Conservation (phyloP, 2,797 vertebrate genomes). For the Diplodus sargus region DNA sequence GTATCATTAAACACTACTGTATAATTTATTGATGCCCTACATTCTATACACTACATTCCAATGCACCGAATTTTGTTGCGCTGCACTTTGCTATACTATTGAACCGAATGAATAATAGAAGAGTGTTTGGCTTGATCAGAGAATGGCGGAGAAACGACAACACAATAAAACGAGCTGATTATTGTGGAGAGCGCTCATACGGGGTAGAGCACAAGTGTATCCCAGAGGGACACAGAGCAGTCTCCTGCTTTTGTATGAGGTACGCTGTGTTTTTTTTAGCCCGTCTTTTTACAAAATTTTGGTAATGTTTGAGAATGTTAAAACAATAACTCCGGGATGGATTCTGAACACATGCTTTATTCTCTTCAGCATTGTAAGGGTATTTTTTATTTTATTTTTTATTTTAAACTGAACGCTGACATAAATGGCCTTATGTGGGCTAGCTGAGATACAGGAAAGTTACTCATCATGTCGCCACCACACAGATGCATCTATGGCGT, state of each 20-base stretch:
- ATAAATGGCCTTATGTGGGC: conserved; percentile 12
- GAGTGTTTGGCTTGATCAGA: conserved; percentile 69
- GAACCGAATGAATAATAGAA: conserved; percentile 72
- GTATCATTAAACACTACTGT: conserved; percentile 58
- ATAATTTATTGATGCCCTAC: conserved; percentile 73
- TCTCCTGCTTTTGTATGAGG: conserved; percentile 35
- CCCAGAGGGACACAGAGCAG: conserved; percentile 36
- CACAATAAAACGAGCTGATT: conserved; percentile 52
- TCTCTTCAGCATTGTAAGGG: conserved; percentile 8
- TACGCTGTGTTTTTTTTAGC: conserved; percentile 21
- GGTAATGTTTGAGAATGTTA: conserved; percentile 35
- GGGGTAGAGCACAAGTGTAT: conserved; percentile 33
- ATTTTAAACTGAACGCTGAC: conserved; percentile 18
- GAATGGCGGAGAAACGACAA: conserved; percentile 55
- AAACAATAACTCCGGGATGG: conserved; percentile 17
- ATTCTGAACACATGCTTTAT: conserved; percentile 40
- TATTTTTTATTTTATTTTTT: neutral
- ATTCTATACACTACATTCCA: conserved; percentile 53
- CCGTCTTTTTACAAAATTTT: conserved; percentile 6
- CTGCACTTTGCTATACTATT: conserved; percentile 33
- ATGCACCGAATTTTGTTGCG: conserved; percentile 50
- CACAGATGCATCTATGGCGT: conserved; percentile 41
- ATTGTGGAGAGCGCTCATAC: conserved; percentile 18
- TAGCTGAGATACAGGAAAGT: conserved; percentile 14
- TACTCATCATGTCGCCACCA: conserved; percentile 44